Conservation (phyloP, 1,140 invertebrate species). For the Druon quercuslanigerum region DNA sequence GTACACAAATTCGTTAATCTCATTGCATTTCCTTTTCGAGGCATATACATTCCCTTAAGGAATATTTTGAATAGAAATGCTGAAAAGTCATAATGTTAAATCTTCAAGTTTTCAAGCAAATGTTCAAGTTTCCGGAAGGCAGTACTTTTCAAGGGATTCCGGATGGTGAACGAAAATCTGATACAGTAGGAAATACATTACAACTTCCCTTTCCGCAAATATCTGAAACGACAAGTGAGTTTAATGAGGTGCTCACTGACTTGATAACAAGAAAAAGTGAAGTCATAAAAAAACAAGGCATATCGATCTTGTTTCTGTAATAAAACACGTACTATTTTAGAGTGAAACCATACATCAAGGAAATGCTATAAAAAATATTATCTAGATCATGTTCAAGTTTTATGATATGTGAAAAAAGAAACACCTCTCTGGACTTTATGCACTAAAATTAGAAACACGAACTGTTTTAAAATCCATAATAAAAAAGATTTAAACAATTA, state of each 20-base stretch:
- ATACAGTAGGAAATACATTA: constrained; percentile 16
- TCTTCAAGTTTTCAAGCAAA: background rate
- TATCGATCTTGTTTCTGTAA: constrained; percentile 11
- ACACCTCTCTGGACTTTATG: too few relatives aligned
- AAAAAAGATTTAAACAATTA: too few relatives aligned
- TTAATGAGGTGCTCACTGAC: constrained; percentile 29
- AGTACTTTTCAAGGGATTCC: constrained; percentile 6
- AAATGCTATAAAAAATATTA: background rate
- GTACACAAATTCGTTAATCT: too few relatives aligned
- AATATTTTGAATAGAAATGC: too few relatives aligned
- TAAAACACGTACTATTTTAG: constrained; percentile 6
- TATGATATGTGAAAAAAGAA: background rate
- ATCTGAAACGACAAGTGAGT: constrained; percentile 14
- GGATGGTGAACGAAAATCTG: constrained; percentile 4
- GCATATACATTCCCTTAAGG: too few relatives aligned
- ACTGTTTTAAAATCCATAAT: too few relatives aligned
- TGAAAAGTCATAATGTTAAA: background rate
- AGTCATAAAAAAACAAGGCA: constrained; percentile 28
- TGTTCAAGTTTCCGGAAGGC: background rate
- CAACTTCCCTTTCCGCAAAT: constrained; percentile 11
- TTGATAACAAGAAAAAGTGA: constrained; percentile 22
- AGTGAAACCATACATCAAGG: background rate
- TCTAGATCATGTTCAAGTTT: background rate
- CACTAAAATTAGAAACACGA: too few relatives aligned
- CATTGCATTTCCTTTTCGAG: too few relatives aligned